Evolutionary conservation across 2,888 invertebrate species (phyloP).

Genomic region (Rhamnusium bicolor): DNA sequence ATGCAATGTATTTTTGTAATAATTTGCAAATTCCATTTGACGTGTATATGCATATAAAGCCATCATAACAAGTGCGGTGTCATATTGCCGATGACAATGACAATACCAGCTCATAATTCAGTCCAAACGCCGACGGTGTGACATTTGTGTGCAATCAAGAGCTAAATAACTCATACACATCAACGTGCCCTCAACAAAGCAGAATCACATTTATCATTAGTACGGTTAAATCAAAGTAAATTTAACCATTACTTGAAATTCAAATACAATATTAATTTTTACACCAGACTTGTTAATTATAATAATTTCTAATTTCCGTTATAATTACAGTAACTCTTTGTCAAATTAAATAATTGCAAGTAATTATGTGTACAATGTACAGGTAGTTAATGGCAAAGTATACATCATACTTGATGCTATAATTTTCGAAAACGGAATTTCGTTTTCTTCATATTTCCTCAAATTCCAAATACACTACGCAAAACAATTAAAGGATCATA

Average conservation of each 20-base stretch:
- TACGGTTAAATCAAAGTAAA: neutral
- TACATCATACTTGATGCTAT: too few relatives aligned
- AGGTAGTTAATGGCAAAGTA: too few relatives aligned
- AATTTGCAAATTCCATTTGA: conserved; percentile 63
- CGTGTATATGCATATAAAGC: conserved; percentile 65
- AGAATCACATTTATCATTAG: conserved; percentile 60
- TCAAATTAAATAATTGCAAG: too few relatives aligned
- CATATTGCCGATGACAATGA: conserved; percentile 61
- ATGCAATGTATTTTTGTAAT: conserved; percentile 60
- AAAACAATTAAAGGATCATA: too few relatives aligned
- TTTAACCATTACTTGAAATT: neutral
- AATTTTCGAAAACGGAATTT: too few relatives aligned
- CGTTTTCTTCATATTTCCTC: too few relatives aligned
- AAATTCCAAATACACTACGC: too few relatives aligned
- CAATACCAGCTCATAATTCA: conserved; percentile 66
- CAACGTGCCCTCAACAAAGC: conserved; percentile 62
- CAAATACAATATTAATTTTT: neutral
- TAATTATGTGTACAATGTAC: too few relatives aligned
- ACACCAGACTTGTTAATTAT: too few relatives aligned
- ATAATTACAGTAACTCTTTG: too few relatives aligned
- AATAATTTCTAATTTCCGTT: too few relatives aligned
- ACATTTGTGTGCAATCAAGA: conserved; percentile 69
- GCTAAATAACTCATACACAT: conserved; percentile 69
- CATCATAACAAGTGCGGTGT: conserved; percentile 66
- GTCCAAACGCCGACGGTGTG: conserved; percentile 61